Evolutionary conservation across 2,797 vertebrate genomes (phyloP).

Genomic region (Garrulus glandarius): DNA sequence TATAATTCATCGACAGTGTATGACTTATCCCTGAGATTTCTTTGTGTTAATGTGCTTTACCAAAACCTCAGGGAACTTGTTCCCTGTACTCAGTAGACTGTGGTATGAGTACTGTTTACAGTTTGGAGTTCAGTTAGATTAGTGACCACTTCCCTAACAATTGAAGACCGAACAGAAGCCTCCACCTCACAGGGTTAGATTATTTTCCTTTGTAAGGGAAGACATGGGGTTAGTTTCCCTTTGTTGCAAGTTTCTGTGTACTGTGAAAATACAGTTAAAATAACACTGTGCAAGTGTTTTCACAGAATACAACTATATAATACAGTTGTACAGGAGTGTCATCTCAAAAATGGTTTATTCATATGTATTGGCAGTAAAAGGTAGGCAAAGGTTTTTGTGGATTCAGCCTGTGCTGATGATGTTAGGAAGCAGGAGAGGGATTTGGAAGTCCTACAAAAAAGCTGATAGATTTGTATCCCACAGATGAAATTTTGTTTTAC

Average conservation of each 20-base stretch:
- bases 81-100: not conserved
- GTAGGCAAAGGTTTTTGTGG: not conserved
- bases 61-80: not conserved
- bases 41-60: not conserved
- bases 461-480: not conserved
- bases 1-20: not conserved
- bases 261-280: not conserved
- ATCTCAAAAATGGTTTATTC: not conserved
- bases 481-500: not conserved
- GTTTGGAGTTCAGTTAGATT: not conserved
- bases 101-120: not conserved
- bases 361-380: not conserved
- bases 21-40: not conserved
- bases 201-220: not conserved
- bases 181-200: not conserved
- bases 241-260: not conserved
- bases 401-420: not conserved
- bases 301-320: not conserved
- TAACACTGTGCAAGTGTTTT: not conserved
- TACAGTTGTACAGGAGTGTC: not conserved
- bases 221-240: not conserved
- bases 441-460: not conserved
- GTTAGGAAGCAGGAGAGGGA: not conserved
- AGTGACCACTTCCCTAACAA: not conserved
- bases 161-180: not conserved